Base-by-base conservation (phyloP, 2,113 vertebrate genomes). In the Python bivittatus region DNA sequence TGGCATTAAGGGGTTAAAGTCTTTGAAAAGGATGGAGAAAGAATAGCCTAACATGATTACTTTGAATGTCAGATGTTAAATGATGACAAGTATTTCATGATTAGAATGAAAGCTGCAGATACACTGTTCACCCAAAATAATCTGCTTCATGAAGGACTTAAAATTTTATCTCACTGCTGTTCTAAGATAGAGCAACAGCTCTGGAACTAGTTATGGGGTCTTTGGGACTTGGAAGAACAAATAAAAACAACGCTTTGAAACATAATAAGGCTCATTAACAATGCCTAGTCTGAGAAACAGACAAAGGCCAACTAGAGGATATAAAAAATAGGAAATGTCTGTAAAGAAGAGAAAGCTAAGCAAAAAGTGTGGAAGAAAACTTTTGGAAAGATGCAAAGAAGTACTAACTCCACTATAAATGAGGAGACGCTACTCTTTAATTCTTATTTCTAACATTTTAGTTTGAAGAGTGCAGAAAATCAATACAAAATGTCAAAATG, bases 31-130 rank as follows among this genome's bases (percentile, higher is more conserved):
- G 33, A 27, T 84, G 84, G 4, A 25, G 92, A 90, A 85, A 79
- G 87, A 90, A 84, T 48, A 88, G 79, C 57, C 64, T 58, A 91
- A 88, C 2, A 57, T 48, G 68, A 88, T 58, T 25, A 23, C 25
- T 68, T 84, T 92, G 52, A 88, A 56, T 88, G 33, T 79, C 88
- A 94, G 64, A 64, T 54, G 23, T 42, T 79, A 10, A 48, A 64
- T 29, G 27, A 38, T 58, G 83, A 42, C 72, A 92, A 83, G 25
- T 44, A 48, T 42, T 61, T 56, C 48, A 61, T 84, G 89, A 88
- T 93, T 88, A 88, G 33, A 84, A 84, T 56, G 79, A 85, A 93
- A 86, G 29, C 58, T 92, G 23, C 33, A 84, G 84, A 90, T 33
- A 88, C 56, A 56, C 20, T 22, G 23, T 33, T 10, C 17, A 58